These are phyloP conservation scores for Cacatua alba DNA, from an alignment of 2,113 vertebrate genomes.

Conservation along the genomic window DNA sequence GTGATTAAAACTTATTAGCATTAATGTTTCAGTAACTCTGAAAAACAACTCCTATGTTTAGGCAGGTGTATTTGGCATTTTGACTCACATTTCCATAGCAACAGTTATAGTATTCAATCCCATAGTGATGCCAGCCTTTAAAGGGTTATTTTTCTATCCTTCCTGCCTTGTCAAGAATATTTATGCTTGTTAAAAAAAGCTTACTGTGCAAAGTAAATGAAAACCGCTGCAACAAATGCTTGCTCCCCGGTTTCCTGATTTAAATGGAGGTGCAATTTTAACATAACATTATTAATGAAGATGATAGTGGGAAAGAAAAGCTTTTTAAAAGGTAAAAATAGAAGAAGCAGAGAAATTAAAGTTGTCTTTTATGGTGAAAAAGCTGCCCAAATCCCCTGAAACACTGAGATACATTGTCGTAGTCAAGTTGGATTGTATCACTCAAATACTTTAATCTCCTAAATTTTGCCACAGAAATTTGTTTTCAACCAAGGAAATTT, in stretches of 20 bases:
- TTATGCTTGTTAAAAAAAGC: not conserved
- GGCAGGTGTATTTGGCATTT: not conserved
- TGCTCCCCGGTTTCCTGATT: not conserved
- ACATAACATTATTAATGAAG: not conserved
- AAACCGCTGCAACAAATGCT: not conserved
- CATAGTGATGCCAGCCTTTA: not conserved
- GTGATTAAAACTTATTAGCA: not conserved
- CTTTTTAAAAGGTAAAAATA: not conserved
- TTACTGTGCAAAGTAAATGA: not conserved
- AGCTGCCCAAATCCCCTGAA: not conserved
- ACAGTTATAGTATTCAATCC: not conserved
- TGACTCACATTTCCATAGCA: not conserved
- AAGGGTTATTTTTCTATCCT: not conserved
- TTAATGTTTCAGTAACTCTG: not conserved
- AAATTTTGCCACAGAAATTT: not conserved
- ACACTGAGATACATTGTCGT: not conserved
- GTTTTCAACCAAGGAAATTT: not conserved
- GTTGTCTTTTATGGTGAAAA: not conserved
- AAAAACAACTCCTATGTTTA: not conserved
- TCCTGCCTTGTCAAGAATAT: not conserved
- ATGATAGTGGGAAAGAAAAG: not conserved
- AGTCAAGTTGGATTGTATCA: not conserved
- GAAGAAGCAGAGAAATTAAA: not conserved
- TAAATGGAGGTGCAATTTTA: not conserved
- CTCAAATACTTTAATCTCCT: not conserved